Evolutionary conservation across 2,797 vertebrate genomes (phyloP).

Genomic region (Poeciliopsis gracilis): DNA sequence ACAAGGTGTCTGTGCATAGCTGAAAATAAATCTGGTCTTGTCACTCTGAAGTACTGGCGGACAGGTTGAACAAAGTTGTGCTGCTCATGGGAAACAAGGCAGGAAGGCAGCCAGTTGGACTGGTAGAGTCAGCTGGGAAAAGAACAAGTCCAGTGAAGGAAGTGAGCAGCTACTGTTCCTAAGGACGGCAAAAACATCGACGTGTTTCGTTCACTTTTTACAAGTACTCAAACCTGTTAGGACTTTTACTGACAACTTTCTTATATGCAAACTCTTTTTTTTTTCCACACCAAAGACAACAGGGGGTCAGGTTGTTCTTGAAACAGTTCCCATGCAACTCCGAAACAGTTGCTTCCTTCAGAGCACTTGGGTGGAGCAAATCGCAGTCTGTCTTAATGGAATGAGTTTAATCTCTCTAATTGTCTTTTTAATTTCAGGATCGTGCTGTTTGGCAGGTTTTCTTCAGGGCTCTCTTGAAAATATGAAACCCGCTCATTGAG

Average conservation of each 20-base stretch:
- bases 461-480: constrained; percentile 3
- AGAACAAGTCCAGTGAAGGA: constrained; percentile 36
- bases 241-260: constrained; percentile 4
- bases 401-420: constrained; percentile 27
- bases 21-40: constrained; percentile 53
- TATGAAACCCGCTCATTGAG: constrained; percentile 7
- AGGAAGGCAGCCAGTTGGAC: constrained; percentile 71
- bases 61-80: constrained; percentile 70
- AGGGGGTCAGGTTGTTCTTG: not conserved
- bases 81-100: constrained; percentile 57
- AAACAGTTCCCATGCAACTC: not conserved
- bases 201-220: not conserved
- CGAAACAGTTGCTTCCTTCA: not conserved
- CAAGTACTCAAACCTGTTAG: not conserved
- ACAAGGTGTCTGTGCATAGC: constrained; percentile 25
- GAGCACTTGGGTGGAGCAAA: constrained; percentile 35
- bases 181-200: constrained; percentile 16
- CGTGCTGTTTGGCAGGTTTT: constrained; percentile 34
- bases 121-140: constrained; percentile 68
- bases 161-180: constrained; percentile 53
- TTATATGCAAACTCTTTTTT: not conserved
- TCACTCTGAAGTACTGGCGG: constrained; percentile 44
- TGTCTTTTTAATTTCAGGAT: constrained; percentile 38
- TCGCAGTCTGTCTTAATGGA: not conserved
- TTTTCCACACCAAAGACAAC: not conserved